A percentile compares a stretch with the other conserved stretches of the same genome.
phyloP scores from a whole-genome alignment of 2,888 invertebrate species.

The Caenorhabditis zanzibari region DNA sequence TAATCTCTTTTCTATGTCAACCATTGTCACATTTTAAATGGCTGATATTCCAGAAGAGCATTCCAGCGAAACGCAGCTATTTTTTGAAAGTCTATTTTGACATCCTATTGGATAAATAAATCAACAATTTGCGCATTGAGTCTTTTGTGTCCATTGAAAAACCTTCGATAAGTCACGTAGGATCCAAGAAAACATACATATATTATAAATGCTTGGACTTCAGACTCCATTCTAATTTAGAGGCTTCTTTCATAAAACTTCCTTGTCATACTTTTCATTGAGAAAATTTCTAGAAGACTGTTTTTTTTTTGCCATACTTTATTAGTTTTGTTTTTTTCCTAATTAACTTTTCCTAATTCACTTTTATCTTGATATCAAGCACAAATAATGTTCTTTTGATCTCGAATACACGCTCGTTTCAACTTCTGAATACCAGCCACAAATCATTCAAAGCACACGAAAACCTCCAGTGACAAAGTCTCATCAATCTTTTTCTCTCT shows the following conservation, averaged over 20 bases:
- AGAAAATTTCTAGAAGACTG: no score
- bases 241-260: neutral
- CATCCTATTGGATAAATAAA: slow-evolving; percentile 35
- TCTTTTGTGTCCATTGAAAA: neutral
- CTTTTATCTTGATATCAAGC: slow-evolving; percentile 11
- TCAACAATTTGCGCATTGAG: slow-evolving; percentile 33
- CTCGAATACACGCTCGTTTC: neutral
- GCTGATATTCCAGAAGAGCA: neutral
- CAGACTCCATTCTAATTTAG: slow-evolving; percentile 5
- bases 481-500: slow-evolving; percentile 34
- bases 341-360: neutral
- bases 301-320: neutral
- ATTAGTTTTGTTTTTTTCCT: neutral
- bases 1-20: neutral
- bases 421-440: neutral
- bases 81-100: slow-evolving; percentile 16
- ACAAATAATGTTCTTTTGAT: slow-evolving; percentile 31
- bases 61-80: neutral
- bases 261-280: no score
- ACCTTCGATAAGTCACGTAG: slow-evolving; percentile 29
- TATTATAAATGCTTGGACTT: neutral
- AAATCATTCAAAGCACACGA: slow-evolving; percentile 20
- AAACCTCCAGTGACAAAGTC: slow-evolving; percentile 8
- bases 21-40: neutral
- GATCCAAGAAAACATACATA: neutral